Base-by-base conservation (phyloP, 2,113 vertebrate species). In the Synodontis membranacea region DNA sequence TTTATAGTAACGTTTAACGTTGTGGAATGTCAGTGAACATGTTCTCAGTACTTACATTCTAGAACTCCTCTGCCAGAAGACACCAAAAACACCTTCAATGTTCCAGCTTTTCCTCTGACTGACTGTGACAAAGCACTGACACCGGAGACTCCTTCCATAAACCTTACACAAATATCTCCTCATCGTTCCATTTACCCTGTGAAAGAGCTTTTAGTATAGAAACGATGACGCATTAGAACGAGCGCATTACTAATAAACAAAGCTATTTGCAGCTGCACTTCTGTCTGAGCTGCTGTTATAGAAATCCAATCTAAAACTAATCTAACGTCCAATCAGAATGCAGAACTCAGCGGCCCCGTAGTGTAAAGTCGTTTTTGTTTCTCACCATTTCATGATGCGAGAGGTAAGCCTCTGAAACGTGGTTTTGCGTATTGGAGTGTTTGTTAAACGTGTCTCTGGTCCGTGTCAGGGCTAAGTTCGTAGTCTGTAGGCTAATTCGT, bases 401-500 rank as follows among this genome's bases (percentile, higher is more conserved):
- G 44, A 46, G 72, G 17, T 0, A 7, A 72, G 15, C 21, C 66
- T 31, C 23, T 48, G 68, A 42, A 19, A 28, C n/a, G 21, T 80
- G 62, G 48, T 46, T 84, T 31, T 82, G 74, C 78, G 34, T 83
- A 25, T 50, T 14, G 17, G 14, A 42, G 60, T 80, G 48, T 80
- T 46, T 82, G 64, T 74, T 11, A 25, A 66, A 52, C 52, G 84
- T 84, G 85, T 79, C 87, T 56, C 90, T 88, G 85, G 87, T 87
- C 87, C 76, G 62, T 88, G 89, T 89, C 89, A 89, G 85, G 84
- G 86, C 85, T 82, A 0, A 76, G 70, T 72, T 56, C 74, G 86
- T 79, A 84, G 86, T n/a, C n/a, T n/a, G n/a, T n/a, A n/a, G 86
- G 87, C 86, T 91, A 92, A 93, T 95, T 94, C 91, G 88, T 93